Evolutionary conservation across 2,113 vertebrate species (phyloP).

Genomic region (Oncorhynchus clarkii): DNA sequence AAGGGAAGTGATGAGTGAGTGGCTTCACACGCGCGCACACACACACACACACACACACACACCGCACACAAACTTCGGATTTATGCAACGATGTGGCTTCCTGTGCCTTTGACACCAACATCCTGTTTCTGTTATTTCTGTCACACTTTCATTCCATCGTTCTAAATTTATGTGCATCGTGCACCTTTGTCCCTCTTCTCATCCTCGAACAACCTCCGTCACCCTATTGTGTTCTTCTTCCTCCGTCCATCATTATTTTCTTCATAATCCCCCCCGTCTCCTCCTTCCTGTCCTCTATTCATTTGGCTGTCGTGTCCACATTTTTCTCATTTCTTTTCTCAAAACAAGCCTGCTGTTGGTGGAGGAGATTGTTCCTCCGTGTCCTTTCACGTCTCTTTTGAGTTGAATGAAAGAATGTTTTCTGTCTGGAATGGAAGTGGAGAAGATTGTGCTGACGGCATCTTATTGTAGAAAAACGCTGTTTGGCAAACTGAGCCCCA

Average conservation of each 20-base stretch:
- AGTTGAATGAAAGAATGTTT: no score
- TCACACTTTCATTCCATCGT: slow-evolving; percentile 16
- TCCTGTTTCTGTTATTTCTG: slow-evolving; percentile 76
- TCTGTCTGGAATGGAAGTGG: no score
- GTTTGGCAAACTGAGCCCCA: no score
- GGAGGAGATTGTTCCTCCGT: no score
- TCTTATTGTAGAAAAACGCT: no score
- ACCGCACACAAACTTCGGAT: slow-evolving; percentile 8
- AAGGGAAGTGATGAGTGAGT: background rate
- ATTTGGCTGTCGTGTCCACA: background rate
- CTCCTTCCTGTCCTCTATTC: background rate
- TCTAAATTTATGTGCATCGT: slow-evolving; percentile 38
- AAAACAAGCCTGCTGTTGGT: no score
- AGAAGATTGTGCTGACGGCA: no score
- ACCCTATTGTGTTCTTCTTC: background rate
- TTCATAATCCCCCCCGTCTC: slow-evolving; percentile 8
- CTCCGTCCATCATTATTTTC: background rate
- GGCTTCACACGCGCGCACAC: background rate
- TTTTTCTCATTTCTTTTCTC: background rate
- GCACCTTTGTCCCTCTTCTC: background rate
- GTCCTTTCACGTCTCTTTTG: no score
- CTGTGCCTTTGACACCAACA: slow-evolving; percentile 61
- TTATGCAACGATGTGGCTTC: slow-evolving; percentile 67
- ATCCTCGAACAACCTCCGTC: background rate
- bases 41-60: no score